Conservation (phyloP, 2,797 vertebrate genomes). For the Cephalopachus bancanus region DNA sequence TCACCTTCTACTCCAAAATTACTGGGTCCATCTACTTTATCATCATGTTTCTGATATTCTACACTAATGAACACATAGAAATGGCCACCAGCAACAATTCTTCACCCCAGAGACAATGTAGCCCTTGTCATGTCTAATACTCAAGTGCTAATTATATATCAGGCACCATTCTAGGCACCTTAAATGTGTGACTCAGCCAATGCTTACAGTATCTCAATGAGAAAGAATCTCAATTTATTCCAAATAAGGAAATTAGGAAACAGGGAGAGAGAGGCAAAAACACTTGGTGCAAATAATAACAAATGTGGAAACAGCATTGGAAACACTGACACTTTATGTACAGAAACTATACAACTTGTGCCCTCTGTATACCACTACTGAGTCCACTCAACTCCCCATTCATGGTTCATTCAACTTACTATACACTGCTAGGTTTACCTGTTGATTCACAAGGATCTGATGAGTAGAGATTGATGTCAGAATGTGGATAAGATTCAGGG, state of each 20-base stretch:
- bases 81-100: background rate
- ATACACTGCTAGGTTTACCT: background rate
- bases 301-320: background rate
- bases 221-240: background rate
- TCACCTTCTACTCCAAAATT: too few species aligned
- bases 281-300: background rate
- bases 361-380: rapidly evolving
- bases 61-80: rapidly evolving
- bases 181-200: rapidly evolving
- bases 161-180: too few species aligned
- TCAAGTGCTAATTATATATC: too few species aligned
- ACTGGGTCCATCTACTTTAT: rapidly evolving
- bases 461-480: background rate
- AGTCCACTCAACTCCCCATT: rapidly evolving
- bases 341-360: rapidly evolving
- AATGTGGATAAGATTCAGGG: background rate
- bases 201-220: background rate
- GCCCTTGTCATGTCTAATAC: rapidly evolving
- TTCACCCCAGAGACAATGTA: background rate
- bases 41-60: background rate
- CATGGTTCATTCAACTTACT: too few species aligned
- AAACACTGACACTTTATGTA: background rate
- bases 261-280: background rate
- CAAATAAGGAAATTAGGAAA: background rate
- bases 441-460: background rate